These are phyloP conservation scores for Scelioninae gen. 1 DNA, from an alignment of 2,888 invertebrate genomes.

Conservation along the genomic window DNA sequence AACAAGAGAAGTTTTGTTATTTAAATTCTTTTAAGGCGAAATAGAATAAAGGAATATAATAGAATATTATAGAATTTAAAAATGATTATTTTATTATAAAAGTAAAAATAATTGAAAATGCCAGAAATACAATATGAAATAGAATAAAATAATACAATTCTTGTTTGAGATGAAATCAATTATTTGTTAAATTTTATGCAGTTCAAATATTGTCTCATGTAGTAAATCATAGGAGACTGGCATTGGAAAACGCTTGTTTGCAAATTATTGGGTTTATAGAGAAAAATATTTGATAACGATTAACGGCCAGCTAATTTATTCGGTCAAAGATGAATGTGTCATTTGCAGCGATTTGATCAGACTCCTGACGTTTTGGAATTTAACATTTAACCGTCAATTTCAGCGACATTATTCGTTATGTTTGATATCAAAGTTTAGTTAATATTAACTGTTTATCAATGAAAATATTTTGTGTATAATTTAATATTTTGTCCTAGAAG, in stretches of 20 bases:
- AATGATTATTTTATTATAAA: too few relatives aligned
- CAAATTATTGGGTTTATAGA: constrained; percentile 27
- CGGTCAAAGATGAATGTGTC: constrained; percentile 41
- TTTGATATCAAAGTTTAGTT: neutral
- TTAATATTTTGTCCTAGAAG: neutral
- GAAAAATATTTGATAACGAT: constrained; percentile 24
- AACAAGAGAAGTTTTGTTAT: too few relatives aligned
- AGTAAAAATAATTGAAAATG: too few relatives aligned
- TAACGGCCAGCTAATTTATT: constrained; percentile 20
- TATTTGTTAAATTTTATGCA: too few relatives aligned
- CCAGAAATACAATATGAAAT: too few relatives aligned
- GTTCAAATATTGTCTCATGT: neutral
- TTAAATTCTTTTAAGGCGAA: too few relatives aligned
- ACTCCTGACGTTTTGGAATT: constrained; percentile 4
- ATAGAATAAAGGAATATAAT: too few relatives aligned
- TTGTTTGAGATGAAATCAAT: too few relatives aligned
- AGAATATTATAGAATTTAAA: too few relatives aligned
- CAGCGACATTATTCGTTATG: constrained; percentile 10
- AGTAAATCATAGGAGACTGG: neutral
- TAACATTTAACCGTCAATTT: constrained; percentile 28
- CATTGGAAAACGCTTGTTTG: neutral
- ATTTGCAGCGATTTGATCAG: constrained; percentile 25
- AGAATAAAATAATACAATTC: too few relatives aligned
- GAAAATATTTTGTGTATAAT: neutral
- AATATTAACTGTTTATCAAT: neutral